Base-by-base conservation (phyloP, 2,797 vertebrate species). In the Cuculus canorus region DNA sequence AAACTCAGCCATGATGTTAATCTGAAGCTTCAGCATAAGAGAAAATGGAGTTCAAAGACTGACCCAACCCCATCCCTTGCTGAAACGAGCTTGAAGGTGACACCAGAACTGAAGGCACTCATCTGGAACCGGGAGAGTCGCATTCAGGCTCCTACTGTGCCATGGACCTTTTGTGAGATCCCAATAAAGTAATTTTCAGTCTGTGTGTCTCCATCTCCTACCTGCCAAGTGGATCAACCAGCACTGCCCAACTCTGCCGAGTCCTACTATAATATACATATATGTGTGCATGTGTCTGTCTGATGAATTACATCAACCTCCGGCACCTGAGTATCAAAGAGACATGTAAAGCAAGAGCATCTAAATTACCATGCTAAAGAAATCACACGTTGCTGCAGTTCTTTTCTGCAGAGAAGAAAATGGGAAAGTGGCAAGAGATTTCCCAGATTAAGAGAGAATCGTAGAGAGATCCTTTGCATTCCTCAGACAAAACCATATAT, bases 371-470 rank as follows among this genome's bases (percentile, higher is more conserved):
- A 35, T 2, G 5, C 52, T 37, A 66, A 39, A 80, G 64, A 81
- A 78, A 88, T 41, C 30, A 66, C 19, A 17, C 14, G 48, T 70
- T 90, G 82, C 71, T 86, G 60, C 56, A 79, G 41, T 25, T 86
- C 23, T 60, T 71, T 75, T 75, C 61, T 37, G 39, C 10, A 41
- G 13, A 18, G n/a, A 69, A 91, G 71, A 87, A 90, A 72, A 76
- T 2, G 12, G 21, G 28, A 52, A 75, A 92, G 54, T 7, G 17
- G 30, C 28, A 85, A 37, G 23, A 82, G 10, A 70, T 82, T 79
- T 90, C 93, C 39, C 66, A 88, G 43, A 57, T 50, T 69, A 78
- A 82, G 60, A 72, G 16, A 79, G 56, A 90, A 93, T 93, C 53
- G 71, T 3, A 3, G 56, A 76, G 17, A 12, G 32, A 78, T 27